Conservation (phyloP, 1,140 invertebrate species). For the Drosophila miranda region DNA sequence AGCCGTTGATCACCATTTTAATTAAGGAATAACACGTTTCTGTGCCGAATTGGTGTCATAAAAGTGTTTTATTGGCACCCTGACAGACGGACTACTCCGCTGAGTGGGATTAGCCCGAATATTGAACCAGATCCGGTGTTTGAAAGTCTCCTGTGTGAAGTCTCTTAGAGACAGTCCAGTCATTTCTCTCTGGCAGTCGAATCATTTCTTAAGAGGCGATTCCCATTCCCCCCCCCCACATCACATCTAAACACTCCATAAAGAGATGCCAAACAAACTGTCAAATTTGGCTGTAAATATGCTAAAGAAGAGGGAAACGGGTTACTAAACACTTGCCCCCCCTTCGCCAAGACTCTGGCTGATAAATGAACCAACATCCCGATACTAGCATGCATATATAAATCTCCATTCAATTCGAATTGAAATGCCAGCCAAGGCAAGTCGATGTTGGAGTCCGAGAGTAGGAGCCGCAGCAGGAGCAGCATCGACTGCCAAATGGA, state of each 20-base stretch:
- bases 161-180: not conserved
- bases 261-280: slow-evolving; percentile 48
- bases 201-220: not conserved
- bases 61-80: slow-evolving; percentile 53
- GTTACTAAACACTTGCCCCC: slow-evolving; percentile 21
- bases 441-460: slow-evolving; percentile 5
- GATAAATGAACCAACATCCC: slow-evolving; percentile 55
- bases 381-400: slow-evolving; percentile 55
- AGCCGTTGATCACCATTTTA: slow-evolving; percentile 59
- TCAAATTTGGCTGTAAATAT: slow-evolving; percentile 62
- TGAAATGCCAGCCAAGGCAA: slow-evolving; percentile 16
- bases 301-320: slow-evolving; percentile 43
- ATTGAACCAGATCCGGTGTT: slow-evolving; percentile 15
- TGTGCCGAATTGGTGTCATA: slow-evolving; percentile 59
- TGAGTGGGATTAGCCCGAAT: slow-evolving; percentile 59
- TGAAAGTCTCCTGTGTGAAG: not conserved
- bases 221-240: too few species aligned
- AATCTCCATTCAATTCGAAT: slow-evolving; percentile 57
- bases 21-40: slow-evolving; percentile 58
- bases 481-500: slow-evolving; percentile 59
- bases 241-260: slow-evolving; percentile 24
- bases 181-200: not conserved
- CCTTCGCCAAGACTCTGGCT: not conserved
- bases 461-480: slow-evolving; percentile 47
- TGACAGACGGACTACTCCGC: slow-evolving; percentile 19